A percentile compares a stretch with the other conserved stretches of the same genome.
phyloP scores from a whole-genome alignment of 2,797 vertebrate genomes.

The Brotogeris chrysoptera region DNA sequence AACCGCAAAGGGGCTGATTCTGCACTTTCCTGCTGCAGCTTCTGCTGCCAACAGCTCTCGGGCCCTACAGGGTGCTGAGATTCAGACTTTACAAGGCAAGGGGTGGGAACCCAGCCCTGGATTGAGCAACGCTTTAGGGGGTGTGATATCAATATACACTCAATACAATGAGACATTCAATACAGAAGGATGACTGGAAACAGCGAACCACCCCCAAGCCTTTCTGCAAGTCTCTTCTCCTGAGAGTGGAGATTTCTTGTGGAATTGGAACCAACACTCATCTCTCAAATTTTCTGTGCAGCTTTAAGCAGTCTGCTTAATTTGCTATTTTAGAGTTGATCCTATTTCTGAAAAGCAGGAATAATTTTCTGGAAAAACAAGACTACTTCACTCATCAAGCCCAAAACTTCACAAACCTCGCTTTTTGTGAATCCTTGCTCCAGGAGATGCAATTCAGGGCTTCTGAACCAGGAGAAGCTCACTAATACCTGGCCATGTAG shows the following conservation, averaged over 20 bases:
- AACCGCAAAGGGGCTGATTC: background rate
- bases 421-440: background rate
- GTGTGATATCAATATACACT: background rate
- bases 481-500: rapidly evolving
- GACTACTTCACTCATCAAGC: background rate
- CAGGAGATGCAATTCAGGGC: background rate
- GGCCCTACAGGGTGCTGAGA: background rate
- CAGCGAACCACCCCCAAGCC: background rate
- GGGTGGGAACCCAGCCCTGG: background rate
- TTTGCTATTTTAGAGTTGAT: background rate
- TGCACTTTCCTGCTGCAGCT: background rate
- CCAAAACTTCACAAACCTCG: background rate
- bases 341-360: background rate
- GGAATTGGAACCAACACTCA: background rate
- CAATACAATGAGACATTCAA: background rate
- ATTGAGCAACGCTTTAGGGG: background rate
- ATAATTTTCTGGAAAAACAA: background rate
- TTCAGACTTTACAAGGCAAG: background rate
- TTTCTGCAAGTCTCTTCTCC: background rate
- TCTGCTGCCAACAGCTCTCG: background rate
- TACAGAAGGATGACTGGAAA: background rate
- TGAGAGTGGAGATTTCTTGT: background rate
- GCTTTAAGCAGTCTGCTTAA: background rate
- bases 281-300: background rate
- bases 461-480: background rate